Evolutionary conservation across 2,113 vertebrate species (phyloP), one percentile per base, ranked within the genome.

Genomic region (Dasypus novemcinctus): DNA sequence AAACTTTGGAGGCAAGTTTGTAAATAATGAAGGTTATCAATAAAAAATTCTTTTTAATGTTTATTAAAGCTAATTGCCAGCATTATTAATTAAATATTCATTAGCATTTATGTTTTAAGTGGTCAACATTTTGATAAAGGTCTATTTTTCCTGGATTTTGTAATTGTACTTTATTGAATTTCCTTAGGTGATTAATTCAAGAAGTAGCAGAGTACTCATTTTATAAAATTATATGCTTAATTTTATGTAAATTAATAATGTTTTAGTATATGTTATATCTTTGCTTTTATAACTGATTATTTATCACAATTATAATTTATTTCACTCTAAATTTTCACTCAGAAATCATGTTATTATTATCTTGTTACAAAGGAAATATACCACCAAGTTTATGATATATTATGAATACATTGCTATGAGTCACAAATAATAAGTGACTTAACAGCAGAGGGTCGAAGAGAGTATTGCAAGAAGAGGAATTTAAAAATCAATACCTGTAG

Each of bases 241-340:
- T 17, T 74, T 41, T 63, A 66, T 82, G 5, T 5, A 75, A 87
- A 59, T 81, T 66, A 78, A 78, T 92, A 69, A 52, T 52, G 15
- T 75, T 71, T 92, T 64, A 79, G 29, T 46, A n/a, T 64, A 41
- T 80, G 15, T 31, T 84, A 1, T 64, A 38, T 29, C 85, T 93
- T 90, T 90, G 36, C 13, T 59, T 90, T 93, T 79, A 66, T 66
- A 74, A 79, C 23, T 52, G 15, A 27, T 41, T 82, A 69, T 57
- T 21, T 20, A 4, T 59, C 6, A 82, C 18, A 33, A 68, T 4
- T 90, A 64, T 63, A 66, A 85, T 57, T 72, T 76, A 66, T 46
- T 93, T 93, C 83, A 91, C 54, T 93, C 91, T 75, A 80, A 90
- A 80, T 91, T 83, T 36, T 43, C 31, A 69, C 52, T 46, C 41